Base-by-base conservation (phyloP, 2,797 vertebrate species). In the Leptoclinus maculatus region DNA sequence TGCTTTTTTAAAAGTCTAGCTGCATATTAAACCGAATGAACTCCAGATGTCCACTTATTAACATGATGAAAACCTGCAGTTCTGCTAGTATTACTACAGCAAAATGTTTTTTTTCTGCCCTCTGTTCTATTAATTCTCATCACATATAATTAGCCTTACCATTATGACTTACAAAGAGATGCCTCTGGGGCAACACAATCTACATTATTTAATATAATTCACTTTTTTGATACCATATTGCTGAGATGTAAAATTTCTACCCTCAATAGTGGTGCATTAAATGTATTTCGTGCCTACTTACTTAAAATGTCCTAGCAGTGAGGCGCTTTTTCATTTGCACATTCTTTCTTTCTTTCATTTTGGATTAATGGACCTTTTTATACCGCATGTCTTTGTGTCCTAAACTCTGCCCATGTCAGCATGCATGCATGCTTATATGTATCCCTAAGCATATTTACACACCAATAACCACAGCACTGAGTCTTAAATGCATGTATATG, bases 131-230 rank as follows among this genome's bases (percentile, higher is more conserved):
- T 82, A 23, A 64, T 87, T 79, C 51, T 80, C 29, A 54, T 70
- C 32, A 63, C 71, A 71, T 74, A 76, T 83, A 73, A 88, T 82
- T 77, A 78, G 65, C 56, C 65, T 84, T 74, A 77, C 39, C 59
- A 76, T 75, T 78, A 80, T 80, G 77, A 65, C 34, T 59, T 68
- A 38, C 54, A 57, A 68, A 58, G 51, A 76, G 32, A 47, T 62
- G 47, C 54, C 71, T 79, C 62, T 14, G 32, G 83, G 82, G 67
- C 5, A 68, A 66, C 71, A 76, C 9, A 0, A 77, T 62, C 51
- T 56, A 51, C 53, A 76, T 16, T 65, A 71, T 83, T 83, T 70
- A 70, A 82, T 66, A 58, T 79, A 83, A 87, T 89, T 68, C 80
- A 77, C 70, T 78, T 4, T 75, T 53, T 57, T 51, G 54, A 65